phyloP scores from a whole-genome alignment of 2,888 invertebrate genomes.

The Slavum lentiscoides region DNA sequence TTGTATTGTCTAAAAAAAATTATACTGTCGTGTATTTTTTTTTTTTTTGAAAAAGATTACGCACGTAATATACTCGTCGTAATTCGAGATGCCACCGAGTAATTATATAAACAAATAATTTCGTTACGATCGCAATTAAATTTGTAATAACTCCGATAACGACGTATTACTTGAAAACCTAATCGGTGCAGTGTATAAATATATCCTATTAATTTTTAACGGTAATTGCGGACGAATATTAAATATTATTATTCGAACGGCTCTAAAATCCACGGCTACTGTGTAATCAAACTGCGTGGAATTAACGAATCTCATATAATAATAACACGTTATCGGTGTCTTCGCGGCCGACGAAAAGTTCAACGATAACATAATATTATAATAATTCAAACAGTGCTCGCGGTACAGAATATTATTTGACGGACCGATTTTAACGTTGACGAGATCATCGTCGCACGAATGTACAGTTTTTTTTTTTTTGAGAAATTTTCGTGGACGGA shows the following conservation, averaged over 20 bases:
- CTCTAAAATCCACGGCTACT: background rate
- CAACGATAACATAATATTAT: background rate
- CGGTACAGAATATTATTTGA: background rate
- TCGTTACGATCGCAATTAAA: background rate
- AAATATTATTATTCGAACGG: too few species aligned
- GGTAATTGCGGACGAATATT: background rate
- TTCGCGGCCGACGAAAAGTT: constrained; percentile 6
- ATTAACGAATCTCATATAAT: too few species aligned
- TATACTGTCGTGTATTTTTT: too few species aligned
- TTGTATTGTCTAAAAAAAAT: too few species aligned
- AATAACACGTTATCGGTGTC: too few species aligned
- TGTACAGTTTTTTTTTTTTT: too few species aligned
- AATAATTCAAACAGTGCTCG: background rate
- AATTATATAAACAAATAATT: background rate
- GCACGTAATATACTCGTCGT: background rate
- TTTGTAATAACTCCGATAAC: background rate
- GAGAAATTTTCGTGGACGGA: too few species aligned
- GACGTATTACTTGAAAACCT: background rate
- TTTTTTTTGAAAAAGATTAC: background rate
- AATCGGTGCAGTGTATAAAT: background rate
- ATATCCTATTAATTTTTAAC: background rate
- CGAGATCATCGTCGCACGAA: background rate
- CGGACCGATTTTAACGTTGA: background rate
- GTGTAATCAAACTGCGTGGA: background rate
- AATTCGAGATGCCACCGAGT: background rate